Evolutionary conservation across 2,797 vertebrate genomes (phyloP).

Genomic region (Selene dorsalis): DNA sequence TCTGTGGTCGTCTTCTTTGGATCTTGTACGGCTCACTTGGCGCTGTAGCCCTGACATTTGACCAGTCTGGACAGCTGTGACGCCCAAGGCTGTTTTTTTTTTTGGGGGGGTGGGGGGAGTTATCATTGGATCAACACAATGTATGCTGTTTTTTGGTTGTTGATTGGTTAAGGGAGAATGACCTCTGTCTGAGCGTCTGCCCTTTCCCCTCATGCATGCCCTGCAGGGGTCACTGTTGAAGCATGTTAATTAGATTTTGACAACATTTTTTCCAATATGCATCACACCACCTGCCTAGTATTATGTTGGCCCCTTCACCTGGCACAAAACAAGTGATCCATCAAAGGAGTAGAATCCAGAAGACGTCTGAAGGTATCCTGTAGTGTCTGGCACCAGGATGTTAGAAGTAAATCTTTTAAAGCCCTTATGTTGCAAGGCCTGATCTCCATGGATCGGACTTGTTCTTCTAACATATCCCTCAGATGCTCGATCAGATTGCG

Average conservation of each 20-base stretch:
- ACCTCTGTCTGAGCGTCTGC: too few species aligned
- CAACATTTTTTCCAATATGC: neutral
- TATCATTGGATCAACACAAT: too few species aligned
- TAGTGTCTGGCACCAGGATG: neutral
- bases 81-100: neutral
- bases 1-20: neutral
- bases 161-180: too few species aligned
- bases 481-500: neutral
- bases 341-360: neutral
- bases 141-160: neutral
- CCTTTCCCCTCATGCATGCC: too few species aligned
- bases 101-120: too few species aligned
- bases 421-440: neutral
- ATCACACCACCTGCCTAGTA: neutral
- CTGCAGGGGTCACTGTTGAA: too few species aligned
- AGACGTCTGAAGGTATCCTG: neutral
- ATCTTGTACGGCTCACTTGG: neutral
- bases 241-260: too few species aligned
- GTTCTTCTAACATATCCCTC: neutral
- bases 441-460: neutral
- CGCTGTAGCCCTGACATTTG: neutral
- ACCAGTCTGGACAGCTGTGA: neutral
- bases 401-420: neutral
- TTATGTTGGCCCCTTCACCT: neutral
- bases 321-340: neutral